Base-by-base conservation (phyloP, 2,888 invertebrate genomes). In the Caenorhabditis sp. region DNA sequence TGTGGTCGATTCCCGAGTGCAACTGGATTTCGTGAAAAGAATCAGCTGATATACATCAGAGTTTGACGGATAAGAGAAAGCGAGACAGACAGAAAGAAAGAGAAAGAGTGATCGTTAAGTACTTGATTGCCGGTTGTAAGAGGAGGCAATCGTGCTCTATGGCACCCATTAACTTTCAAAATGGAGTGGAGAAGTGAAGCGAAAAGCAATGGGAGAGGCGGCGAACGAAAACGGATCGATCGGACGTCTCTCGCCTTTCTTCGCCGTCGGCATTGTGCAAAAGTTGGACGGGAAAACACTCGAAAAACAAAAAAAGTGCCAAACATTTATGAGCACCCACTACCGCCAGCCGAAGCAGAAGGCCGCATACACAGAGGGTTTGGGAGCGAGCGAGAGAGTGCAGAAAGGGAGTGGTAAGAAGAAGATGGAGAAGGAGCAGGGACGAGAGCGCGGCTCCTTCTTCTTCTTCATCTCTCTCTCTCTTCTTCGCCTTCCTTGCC, bases 241-340 rank as follows among this genome's bases (percentile, higher is more conserved):
- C 55, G 55, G 48, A 32, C 55, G 46, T 46, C 55, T 53, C 32
- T 24, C 11, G 45, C 27, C 35, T 37, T 53, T 45, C 30, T 20
- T 37, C 59, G 45, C n/a, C 61, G 61, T 32, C 61, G 61, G 37
- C 52, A 62, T 56, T 56, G 43, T 46, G 37, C 52, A 65, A 65
- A 65, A 56, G 46, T 65, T 55, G 55, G 48, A 65, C 55, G 65
- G 50, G 59, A 71, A 61, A 71, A 71, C 70, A 71, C 70, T 71
- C 55, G 61, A 71, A 71, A 71, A 61, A 61, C 52, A 55, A 71
- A 73, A 58, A 73, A 73, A 73, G 73, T 73, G 73, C 73, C 73
- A 73, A 73, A 73, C 65, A 73, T 73, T 73, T 63, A 58, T 73
- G 72, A 56, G 63, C 63, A 65, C 68, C 56, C 66, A 56, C 53